Conservation (phyloP, 2,888 invertebrate species). For the Trissoscelio sp. region DNA sequence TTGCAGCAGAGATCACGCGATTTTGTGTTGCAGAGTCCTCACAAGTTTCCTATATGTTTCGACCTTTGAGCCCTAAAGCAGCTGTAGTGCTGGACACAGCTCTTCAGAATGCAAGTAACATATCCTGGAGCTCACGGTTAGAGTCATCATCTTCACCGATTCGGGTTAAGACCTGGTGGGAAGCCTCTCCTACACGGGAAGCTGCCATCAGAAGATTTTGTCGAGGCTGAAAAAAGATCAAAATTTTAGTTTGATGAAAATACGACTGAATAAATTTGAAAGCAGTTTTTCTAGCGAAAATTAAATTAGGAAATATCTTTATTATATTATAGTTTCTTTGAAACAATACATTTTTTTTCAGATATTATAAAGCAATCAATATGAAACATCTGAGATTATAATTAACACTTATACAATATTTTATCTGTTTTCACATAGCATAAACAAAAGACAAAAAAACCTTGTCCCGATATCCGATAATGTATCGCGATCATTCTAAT, state of each 20-base stretch:
- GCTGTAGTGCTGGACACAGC: constrained; percentile 99
- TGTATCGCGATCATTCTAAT: constrained; percentile 20
- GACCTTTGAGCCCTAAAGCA: constrained; percentile 96
- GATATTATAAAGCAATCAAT: no score
- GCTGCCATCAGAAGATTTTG: constrained; percentile 97
- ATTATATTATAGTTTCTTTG: no score
- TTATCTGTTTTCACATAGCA: neutral
- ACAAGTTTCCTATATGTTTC: constrained; percentile 96
- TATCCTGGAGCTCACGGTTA: constrained; percentile 93
- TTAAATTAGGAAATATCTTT: no score
- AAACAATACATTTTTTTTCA: no score
- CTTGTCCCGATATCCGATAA: constrained; percentile 9
- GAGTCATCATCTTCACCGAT: constrained; percentile 96
- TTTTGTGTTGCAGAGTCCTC: constrained; percentile 92
- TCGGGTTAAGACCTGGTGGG: constrained; percentile 95
- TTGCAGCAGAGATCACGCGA: constrained; percentile 96
- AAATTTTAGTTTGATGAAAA: neutral
- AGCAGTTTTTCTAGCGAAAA: neutral
- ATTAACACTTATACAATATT: neutral
- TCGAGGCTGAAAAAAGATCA: constrained; percentile 87
- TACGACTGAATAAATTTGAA: neutral
- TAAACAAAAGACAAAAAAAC: constrained; percentile 5
- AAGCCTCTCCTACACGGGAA: constrained; percentile 97
- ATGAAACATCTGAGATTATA: constrained; percentile 9
- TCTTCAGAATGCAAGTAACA: constrained; percentile 96